Base-by-base conservation (phyloP, 2,113 vertebrate species). In the Daubentonia madagascariensis region DNA sequence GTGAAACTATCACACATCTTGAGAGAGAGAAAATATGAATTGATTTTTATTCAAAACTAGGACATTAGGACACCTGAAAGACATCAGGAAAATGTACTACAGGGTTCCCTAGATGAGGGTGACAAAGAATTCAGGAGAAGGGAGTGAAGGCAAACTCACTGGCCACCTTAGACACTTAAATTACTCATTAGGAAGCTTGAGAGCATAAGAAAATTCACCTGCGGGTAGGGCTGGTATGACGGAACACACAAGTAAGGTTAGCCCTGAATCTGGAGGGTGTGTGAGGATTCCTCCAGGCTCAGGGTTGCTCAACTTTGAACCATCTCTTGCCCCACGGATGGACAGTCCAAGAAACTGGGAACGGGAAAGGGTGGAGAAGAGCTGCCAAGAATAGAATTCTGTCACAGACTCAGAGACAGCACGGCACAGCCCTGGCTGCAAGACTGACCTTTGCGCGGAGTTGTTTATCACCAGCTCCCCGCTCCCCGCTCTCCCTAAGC, bases 31-130 rank as follows among this genome's bases (percentile, higher is more conserved):
- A 72, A 68, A 70, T 22, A 70, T 2, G 22, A 59, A 87, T 0
- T 86, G 50, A 92, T n/a, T 54, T 94, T 93, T 68, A 54, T 91
- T 92, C 76, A 54, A 48, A 87, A 96, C 8, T 63, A 91, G 12
- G 70, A 40, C 70, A 96, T 7, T 75, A 91, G 16, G 65, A 40
- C 70, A 75, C 43, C 18, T 43, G 22, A 40, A 85, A 92, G 9
- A 76, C 25, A 8, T 72, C 30, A 80, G 40, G 63, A 37, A 72
- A 85, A 89, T 23, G 28, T 48, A 11, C 84, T 89, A n/a, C 3
- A 54, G 20, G 23, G 32, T 72, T 81, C 72, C 43, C 65, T 68
- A 52, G 6, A 65, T 32, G 14, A 89, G 52, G 6, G 5, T 50
- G 43, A 67, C 37, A 48, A 52, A 80, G 35, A n/a, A 50, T 37